Conservation (phyloP, 1,140 invertebrate species). For the Neodiprion fabricii region DNA sequence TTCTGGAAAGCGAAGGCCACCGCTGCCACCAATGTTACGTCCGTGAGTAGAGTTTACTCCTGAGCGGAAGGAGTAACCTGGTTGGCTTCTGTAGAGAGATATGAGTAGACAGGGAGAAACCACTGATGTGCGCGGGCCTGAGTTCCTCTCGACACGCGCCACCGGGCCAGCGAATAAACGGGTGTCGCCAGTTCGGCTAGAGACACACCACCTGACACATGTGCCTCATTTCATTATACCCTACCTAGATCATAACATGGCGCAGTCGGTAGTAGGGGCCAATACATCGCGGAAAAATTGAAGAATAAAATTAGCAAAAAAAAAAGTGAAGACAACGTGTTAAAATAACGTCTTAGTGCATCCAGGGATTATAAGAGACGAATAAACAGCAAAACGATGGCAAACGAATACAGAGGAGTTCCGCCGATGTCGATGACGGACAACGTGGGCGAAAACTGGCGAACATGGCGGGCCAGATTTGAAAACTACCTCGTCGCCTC, state of each 20-base stretch:
- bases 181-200: slow-evolving; percentile 1
- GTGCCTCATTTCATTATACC: background rate
- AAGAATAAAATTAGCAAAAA: background rate
- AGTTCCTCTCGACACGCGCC: too few relatives aligned
- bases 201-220: background rate
- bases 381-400: slow-evolving; percentile 3
- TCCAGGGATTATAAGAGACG: background rate
- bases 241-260: slow-evolving; percentile 18
- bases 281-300: background rate
- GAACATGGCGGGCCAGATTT: slow-evolving; percentile 23
- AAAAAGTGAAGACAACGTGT: background rate
- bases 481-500: slow-evolving; percentile 21
- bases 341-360: background rate
- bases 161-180: too few relatives aligned
- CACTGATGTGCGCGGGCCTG: too few relatives aligned
- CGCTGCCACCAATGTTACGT: too few relatives aligned
- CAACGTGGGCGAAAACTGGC: slow-evolving; percentile 23
- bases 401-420: slow-evolving; percentile 13
- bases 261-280: slow-evolving; percentile 18
- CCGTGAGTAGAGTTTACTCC: too few relatives aligned
- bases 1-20: too few relatives aligned
- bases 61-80: too few relatives aligned
- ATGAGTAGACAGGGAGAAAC: background rate
- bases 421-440: slow-evolving; percentile 16
- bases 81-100: too few relatives aligned